Evolutionary conservation across 2,113 vertebrate species (phyloP), one percentile per base, ranked within the genome.

Genomic region (Crotalus helleri): DNA sequence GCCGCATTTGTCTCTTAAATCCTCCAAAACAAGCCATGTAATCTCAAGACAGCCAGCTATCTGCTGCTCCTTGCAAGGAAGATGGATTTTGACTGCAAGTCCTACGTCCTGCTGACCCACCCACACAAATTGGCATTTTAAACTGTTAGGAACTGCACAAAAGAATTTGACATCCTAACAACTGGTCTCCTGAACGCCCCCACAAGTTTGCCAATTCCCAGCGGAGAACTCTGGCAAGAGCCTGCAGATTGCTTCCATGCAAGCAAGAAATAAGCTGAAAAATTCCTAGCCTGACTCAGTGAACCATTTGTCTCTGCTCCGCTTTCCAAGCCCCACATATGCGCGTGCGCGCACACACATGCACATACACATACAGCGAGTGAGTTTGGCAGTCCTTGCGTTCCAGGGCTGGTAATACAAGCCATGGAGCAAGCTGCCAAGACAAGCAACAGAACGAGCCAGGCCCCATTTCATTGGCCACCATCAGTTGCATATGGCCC

Each of bases 351-450:
- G 33, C 44, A 3, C 85, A 54, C 92, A 55, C 92, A 87, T 55
- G 91, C 54, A 88, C 53, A 93, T 3, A 21, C 24, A 88, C 23
- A 88, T 3, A 94, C 92, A 96, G 96, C 95, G 94, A 96, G 89
- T 87, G 94, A 96, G 97, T 97, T 98, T 98, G 97, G 98, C 98
- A 98, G 98, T 95, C 96, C 96, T 96, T 95, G 95, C 96, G 97
- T 97, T 98, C 98, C 97, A 98, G 97, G 97, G 97, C 96, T 97
- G 98, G 98, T 98, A 98, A 98, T 95, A 98, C 97, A 98, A 98
- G 97, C 98, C 97, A 97, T 12, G 95, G 94, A 97, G 95, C 95
- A 94, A 92, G 96, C 97, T 98, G 98, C 98, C 98, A 98, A 98
- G 97, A 98, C 98, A 98, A 98, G 98, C 98, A 98, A 97, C 95